Base-by-base conservation (phyloP, 2,797 vertebrate genomes). In the Hoplostethus atlanticus region DNA sequence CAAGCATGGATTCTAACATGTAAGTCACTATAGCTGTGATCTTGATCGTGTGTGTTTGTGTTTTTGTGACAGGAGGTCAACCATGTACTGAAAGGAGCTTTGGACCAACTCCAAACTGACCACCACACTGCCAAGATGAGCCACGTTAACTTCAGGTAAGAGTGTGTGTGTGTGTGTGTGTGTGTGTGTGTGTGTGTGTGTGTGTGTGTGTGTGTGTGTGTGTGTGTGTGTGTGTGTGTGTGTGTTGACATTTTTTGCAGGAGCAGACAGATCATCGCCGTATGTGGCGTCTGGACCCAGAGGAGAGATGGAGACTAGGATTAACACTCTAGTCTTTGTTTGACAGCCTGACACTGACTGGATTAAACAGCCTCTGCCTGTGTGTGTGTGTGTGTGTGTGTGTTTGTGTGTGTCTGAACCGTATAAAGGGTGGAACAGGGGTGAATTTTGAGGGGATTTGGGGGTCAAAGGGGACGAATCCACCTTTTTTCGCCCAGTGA, bases 121-220 rank as follows among this genome's bases (percentile, higher is more conserved):
- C 30, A 64, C 56, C 69, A 79, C 2, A 42, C 80, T 2, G 10
- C 70, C 68, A 94, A 80, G 62, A 92, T 89, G 85, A 89, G 48
- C 83, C 76, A 73, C 31, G 42, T 85, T 10, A 73, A 81, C 69
- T 83, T 58, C 79, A 93, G 88, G 94, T 95, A 84, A 44, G 81
- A 9, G 61, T 40, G 80, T 62, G 76, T 44, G 36, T 55, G 66
- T 56, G 21, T 21, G 21, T 21, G 21, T 21, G 21, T 21, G 21
- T 21, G 21, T 21, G 21, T 21, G 21, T 21, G 21, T 21, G 21
- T 21, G 21, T 21, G 1, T 1, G 21, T 21, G 8, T 34, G 52
- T 53, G 48, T 46, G 68, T 72, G 62, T 60, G 4, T 48, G 21
- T 21, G 21, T 21, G 21, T 21, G 21, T 21, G 21, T 21, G 21